Evolutionary conservation across 2,888 invertebrate species (phyloP), one percentile per base, ranked within the genome.

Genomic region (Uropetala carovei): DNA sequence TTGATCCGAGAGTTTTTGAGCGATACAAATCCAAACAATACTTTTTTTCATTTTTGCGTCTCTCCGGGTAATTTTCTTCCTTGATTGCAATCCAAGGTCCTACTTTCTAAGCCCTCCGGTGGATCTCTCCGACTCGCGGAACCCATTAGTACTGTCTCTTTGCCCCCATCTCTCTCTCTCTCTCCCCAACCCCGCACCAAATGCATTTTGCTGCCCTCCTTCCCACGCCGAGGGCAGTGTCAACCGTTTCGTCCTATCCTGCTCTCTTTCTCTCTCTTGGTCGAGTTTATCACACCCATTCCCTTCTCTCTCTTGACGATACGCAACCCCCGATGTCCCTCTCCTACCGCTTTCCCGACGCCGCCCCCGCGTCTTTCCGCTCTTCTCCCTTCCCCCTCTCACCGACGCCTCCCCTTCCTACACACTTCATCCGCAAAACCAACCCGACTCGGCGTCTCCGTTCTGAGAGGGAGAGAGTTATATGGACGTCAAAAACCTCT

Each of bases 31-130:
- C 43, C 43, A 43, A 5, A 43, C 43, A 43, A 43, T 43, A 5
- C 43, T 43, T 43, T 43, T 43, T 43, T 43, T 5, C 43, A 43
- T 43, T 5, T 43, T 43, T 43, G 43, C 3, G 43, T 1, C 43
- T 43, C 43, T 43, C 43, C 43, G 43, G 43, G 43, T 43, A 43
- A 43, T 43, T 43, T 43, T 43, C 43, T 43, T 43, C 43, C 43
- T 3, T 43, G 43, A 43, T 43, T 43, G 43, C 43, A 43, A 43
- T 43, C 43, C 43, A 5, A 43, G 43, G 5, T 43, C 43, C 43
- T 43, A 43, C 43, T n/a, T 56, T n/a, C 57, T n/a, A 57, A 57
- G 82, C 82, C 82, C 82, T 82, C 82, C 30, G 82, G 82, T 82
- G 57, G 43, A n/a, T 83, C 57, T 83, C 83, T 43, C 57, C n/a